Evolutionary conservation across 2,888 invertebrate species (phyloP), one percentile per base, ranked within the genome.

Genomic region (Drosophila dives): DNA sequence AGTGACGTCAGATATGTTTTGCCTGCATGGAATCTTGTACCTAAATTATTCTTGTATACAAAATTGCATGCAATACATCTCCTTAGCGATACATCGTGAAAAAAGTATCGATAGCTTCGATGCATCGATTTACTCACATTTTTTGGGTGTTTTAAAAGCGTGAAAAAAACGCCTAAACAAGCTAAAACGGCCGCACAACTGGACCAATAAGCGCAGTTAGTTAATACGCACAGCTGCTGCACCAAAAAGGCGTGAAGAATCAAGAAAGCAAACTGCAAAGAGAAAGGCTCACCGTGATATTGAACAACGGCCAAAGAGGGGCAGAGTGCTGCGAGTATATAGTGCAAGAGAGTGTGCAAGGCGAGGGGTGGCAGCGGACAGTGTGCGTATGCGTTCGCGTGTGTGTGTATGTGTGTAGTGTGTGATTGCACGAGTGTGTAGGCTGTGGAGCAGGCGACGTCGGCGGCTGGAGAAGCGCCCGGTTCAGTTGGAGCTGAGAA

Each of bases 61-160:
- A 64, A 48, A 59, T 29, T 63, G 15, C 20, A 64, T 49, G 15
- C 12, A 32, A 63, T 15, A 48, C 34, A 80, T 81, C 56, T 72
- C 1, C 6, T 2, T 23, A 53, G 1, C 77, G 72, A 78, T 65
- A 77, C 58, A 81, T 75, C 62, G 69, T 26, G 4, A 32, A 20
- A 40, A 53, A 70, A 72, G 60, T 88, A 83, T 83, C 83, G 83
- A 83, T 83, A 86, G 53, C 77, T 70, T 69, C 77, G 75, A 83
- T 86, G 89, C 86, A 83, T 83, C 89, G 83, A 89, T 89, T 83
- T 89, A 72, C 89, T 84, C 85, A 84, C 74, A 89, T 87, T 87
- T 89, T 70, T 87, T 87, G 80, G 82, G 90, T 87, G 81, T 85
- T 84, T 89, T 84, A 81, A 83, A 83, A 83, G 82, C 88, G 85